Percentiles rank a stretch among this genome's conserved stretches.
Conservation (phyloP, 2,888 invertebrate genomes). For the Camptogramma bilineatum region DNA sequence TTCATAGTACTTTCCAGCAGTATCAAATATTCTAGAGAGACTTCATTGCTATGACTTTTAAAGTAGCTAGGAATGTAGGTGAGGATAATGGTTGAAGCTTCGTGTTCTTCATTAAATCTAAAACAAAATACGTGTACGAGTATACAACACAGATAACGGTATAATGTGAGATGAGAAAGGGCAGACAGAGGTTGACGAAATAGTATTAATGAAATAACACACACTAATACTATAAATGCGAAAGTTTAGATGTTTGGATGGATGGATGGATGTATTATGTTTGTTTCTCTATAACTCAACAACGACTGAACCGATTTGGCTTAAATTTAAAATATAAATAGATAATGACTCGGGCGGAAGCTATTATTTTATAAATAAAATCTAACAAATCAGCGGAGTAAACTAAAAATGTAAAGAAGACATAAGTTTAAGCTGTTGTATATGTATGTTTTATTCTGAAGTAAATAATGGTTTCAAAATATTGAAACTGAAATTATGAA, state of each 20-base stretch:
- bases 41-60: constrained; percentile 7
- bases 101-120: constrained; percentile 14
- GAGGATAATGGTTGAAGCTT: not conserved
- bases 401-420: not conserved
- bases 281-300: no score
- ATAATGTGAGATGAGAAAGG: not conserved
- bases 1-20: constrained; percentile 8
- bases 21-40: constrained; percentile 5
- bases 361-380: no score
- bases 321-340: no score
- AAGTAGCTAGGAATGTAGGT: constrained; percentile 4
- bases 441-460: no score
- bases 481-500: not conserved
- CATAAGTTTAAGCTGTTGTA: no score
- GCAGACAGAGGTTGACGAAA: not conserved
- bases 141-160: not conserved
- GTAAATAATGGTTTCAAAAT: no score
- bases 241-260: no score
- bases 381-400: no score
- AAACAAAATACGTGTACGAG: constrained; percentile 17
- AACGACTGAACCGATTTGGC: no score
- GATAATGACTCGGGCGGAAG: no score
- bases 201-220: not conserved
- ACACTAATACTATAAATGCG: no score
- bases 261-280: no score